phyloP scores from a whole-genome alignment of 2,888 invertebrate species.

The Mythimna lalbum region DNA sequence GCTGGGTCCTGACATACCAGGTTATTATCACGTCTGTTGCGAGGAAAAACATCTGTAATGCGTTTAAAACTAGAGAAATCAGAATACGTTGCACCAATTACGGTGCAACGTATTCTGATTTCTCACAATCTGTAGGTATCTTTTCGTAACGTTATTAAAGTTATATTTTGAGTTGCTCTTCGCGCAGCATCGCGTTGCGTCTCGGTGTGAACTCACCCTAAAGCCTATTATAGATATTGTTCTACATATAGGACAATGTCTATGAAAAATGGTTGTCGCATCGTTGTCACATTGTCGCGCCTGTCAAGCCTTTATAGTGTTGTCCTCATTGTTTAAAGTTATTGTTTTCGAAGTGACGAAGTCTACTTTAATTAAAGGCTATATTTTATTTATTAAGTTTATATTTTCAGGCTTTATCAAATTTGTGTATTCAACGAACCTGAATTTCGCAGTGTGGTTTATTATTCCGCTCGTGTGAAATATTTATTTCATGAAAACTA shows the following conservation, averaged over 20 bases:
- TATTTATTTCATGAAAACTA: slow-evolving; percentile 26
- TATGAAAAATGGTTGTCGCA: not conserved
- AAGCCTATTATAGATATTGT: not conserved
- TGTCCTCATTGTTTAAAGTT: not conserved
- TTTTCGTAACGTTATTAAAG: no score
- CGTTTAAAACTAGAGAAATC: no score
- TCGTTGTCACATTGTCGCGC: not conserved
- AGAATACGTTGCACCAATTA: no score
- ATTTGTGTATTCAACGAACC: slow-evolving; percentile 35
- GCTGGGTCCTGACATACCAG: no score
- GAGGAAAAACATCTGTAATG: no score
- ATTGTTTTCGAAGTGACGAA: slow-evolving; percentile 10
- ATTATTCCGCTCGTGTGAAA: slow-evolving; percentile 5
- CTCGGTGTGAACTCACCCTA: not conserved
- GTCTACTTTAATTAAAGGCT: slow-evolving; percentile 3
- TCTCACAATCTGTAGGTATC: no score
- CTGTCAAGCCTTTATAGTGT: slow-evolving; percentile 9
- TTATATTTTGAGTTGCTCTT: no score
- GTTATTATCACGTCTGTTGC: no score
- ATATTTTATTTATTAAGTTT: not conserved
- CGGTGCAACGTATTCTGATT: no score
- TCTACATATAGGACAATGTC: not conserved
- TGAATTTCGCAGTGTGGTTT: slow-evolving; percentile 1
- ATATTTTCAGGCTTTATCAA: slow-evolving; percentile 18
- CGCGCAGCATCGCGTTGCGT: no score